Percentiles rank a stretch among this genome's conserved stretches.
These are phyloP conservation scores for Macropis europaea DNA, from an alignment of 2,888 invertebrate genomes.

Conservation along the genomic window DNA sequence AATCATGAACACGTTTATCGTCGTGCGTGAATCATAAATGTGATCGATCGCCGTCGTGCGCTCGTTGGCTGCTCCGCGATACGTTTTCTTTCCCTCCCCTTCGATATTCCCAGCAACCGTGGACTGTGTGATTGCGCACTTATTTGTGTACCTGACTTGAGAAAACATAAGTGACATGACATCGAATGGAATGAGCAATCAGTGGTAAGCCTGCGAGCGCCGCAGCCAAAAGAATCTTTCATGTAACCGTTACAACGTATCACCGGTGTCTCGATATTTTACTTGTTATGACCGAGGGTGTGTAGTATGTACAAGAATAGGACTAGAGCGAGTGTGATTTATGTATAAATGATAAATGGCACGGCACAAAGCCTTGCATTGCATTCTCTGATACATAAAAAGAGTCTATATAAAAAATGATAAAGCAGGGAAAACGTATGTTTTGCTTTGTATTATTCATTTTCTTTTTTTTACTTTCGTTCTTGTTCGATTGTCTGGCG, in stretches of 20 bases:
- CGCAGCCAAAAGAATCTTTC: conserved; percentile 72
- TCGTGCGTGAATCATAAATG: background rate
- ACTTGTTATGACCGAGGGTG: conserved; percentile 57
- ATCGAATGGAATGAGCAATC: conserved; percentile 76
- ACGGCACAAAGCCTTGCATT: conserved; percentile 66
- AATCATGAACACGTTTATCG: background rate
- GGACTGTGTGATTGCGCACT: conserved; percentile 47
- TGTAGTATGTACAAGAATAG: conserved; percentile 68
- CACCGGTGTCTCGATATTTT: conserved; percentile 52
- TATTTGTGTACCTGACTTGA: conserved; percentile 68
- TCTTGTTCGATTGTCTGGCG: conserved; percentile 1
- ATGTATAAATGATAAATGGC: conserved; percentile 69
- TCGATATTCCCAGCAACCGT: conserved; percentile 35
- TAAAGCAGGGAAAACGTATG: conserved; percentile 56
- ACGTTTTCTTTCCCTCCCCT: conserved; percentile 2
- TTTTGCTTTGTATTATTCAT: conserved; percentile 12
- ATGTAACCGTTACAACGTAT: conserved; percentile 60
- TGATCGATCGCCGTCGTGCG: background rate
- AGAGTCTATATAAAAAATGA: conserved; percentile 58
- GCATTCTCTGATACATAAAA: conserved; percentile 66
- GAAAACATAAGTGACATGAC: conserved; percentile 63
- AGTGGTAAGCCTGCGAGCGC: conserved; percentile 79
- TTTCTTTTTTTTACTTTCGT: background rate
- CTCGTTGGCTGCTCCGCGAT: background rate
- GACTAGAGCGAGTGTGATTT: conserved; percentile 69